phyloP scores from a whole-genome alignment of 2,888 invertebrate genomes.

The Ctena decussata region DNA sequence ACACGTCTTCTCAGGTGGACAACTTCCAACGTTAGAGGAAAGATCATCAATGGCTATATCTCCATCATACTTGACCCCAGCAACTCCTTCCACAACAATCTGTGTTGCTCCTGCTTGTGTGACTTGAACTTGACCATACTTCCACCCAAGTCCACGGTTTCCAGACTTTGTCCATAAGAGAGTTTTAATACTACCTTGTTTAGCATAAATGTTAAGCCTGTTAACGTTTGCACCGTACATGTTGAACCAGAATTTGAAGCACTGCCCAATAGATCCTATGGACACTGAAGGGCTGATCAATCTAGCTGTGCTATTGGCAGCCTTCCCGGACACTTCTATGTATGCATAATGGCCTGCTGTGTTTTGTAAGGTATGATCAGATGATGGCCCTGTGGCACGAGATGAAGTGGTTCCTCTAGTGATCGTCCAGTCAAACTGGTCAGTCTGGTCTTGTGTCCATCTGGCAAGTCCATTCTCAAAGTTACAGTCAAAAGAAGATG shows the following conservation, averaged over 20 bases:
- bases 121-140: conserved; percentile 77
- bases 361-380: conserved; percentile 83
- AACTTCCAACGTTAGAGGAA: conserved; percentile 69
- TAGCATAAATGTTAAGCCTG: conserved; percentile 76
- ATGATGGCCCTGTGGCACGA: conserved; percentile 78
- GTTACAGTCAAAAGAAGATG: conserved; percentile 76
- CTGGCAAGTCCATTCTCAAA: conserved; percentile 81
- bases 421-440: conserved; percentile 82
- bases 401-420: conserved; percentile 71
- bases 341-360: conserved; percentile 77
- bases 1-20: conserved; percentile 72
- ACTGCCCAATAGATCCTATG: conserved; percentile 70
- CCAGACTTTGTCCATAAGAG: conserved; percentile 77
- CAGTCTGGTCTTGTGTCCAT: conserved; percentile 80
- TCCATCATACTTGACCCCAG: conserved; percentile 70
- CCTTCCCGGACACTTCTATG: conserved; percentile 71
- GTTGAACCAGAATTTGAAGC: conserved; percentile 85
- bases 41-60: conserved; percentile 81
- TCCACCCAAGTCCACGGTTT: conserved; percentile 81
- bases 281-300: conserved; percentile 70
- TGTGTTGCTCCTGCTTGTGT: conserved; percentile 62
- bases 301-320: conserved; percentile 74
- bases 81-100: conserved; percentile 78
- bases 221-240: conserved; percentile 85
- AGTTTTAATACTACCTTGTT: conserved; percentile 45